Conservation (phyloP, 2,888 invertebrate genomes). For the Anticlea derivata region DNA sequence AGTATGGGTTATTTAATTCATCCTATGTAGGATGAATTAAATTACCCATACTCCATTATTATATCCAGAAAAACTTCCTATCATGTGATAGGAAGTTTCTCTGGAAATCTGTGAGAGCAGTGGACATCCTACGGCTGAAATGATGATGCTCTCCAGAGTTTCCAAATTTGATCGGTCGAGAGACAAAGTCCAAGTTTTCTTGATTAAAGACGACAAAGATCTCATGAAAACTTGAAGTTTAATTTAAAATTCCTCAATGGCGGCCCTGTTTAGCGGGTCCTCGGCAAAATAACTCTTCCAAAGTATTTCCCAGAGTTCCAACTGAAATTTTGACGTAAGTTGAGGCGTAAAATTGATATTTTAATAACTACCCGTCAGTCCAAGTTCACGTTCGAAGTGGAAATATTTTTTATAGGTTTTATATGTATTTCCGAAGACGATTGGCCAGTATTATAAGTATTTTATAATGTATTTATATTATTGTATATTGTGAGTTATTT, state of each 20-base stretch:
- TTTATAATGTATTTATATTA: no score
- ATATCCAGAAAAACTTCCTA: no score
- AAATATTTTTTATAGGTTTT: not conserved
- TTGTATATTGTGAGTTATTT: no score
- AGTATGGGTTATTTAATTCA: no score
- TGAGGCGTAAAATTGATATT: slow-evolving; percentile 57
- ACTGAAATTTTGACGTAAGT: slow-evolving; percentile 43
- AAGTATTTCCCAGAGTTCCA: slow-evolving; percentile 43
- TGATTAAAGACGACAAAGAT: slow-evolving; percentile 19
- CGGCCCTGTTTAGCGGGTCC: slow-evolving; percentile 34
- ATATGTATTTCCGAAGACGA: not conserved
- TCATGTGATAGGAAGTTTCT: no score
- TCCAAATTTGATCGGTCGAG: not conserved
- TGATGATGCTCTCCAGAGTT: no score
- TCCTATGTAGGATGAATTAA: no score
- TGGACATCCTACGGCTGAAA: no score
- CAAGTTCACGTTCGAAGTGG: slow-evolving; percentile 47
- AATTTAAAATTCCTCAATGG: slow-evolving; percentile 33
- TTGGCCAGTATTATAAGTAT: no score
- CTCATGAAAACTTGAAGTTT: slow-evolving; percentile 25
- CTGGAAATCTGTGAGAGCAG: no score
- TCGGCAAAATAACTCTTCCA: slow-evolving; percentile 41
- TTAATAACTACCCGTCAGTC: slow-evolving; percentile 53
- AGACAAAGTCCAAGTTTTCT: slow-evolving; percentile 8
- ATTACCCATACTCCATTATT: no score